Base-by-base conservation (phyloP, 2,113 vertebrate genomes). In the Oreotrochilus melanogaster region DNA sequence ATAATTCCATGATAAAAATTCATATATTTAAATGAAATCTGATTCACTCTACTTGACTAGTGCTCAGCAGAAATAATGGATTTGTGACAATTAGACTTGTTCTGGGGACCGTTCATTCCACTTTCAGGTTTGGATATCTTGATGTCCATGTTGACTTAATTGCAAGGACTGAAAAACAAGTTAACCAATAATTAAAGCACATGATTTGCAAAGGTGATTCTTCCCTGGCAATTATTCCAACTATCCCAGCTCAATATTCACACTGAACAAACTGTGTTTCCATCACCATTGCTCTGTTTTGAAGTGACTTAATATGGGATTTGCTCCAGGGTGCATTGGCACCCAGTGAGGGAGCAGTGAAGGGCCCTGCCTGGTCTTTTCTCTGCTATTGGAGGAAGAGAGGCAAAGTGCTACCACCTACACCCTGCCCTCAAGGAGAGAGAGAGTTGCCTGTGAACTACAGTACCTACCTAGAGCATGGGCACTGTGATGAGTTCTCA, bases 201-300 rank as follows among this genome's bases (percentile, higher is more conserved):
- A 87, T 42, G 43, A 70, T 88, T 81, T 89, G 84, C 91, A 89
- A 91, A 92, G 89, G 74, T 42, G 79, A 39, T 72, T 91, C 48
- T 82, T 87, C 87, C 89, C 45, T 89, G 91, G 80, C 74, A 66
- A 60, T 94, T 90, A 51, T 53, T 83, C 92, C 86, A 95, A 9
- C 79, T 90, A 22, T 48, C 53, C 72, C 75, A 96, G 92, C 78
- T 96, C 86, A 86, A 65, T 92, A 86, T 71, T 94, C 90, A 93
- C 90, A 96, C 94, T 84, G 82, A 95, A 95, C 33, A 93, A 86
- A 78, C 30, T 48, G 65, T 0, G 0, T 61, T 74, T 67, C 53
- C 75, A 66, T 66, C 45, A 71, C n/a, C 24, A 88, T 45, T 4
- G 1, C 67, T 90, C 30, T 27, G 42, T 84, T 83, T 89, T 43